These are phyloP conservation scores for Pyrrhosoma nymphula DNA, from an alignment of 2,888 invertebrate species.

Conservation along the genomic window DNA sequence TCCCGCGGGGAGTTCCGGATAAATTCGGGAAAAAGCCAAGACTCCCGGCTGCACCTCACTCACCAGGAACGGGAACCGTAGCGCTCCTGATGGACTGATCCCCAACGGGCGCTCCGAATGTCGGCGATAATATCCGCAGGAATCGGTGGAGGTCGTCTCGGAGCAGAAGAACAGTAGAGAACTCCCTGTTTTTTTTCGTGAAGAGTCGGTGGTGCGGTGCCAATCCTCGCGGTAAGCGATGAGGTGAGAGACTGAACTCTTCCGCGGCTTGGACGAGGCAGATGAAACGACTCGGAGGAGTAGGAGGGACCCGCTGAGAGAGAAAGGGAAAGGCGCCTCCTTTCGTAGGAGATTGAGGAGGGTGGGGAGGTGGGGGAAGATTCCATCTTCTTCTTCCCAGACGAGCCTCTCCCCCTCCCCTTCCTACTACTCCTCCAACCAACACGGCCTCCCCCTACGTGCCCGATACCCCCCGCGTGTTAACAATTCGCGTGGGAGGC, in stretches of 20 bases:
- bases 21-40: not conserved
- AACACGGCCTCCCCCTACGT: too few species aligned
- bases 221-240: conserved; percentile 58
- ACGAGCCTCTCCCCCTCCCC: conserved; percentile 18
- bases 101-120: not conserved
- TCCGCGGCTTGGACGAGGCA: conserved; percentile 18
- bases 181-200: not conserved
- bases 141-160: not conserved
- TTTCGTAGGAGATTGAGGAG: too few species aligned
- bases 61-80: conserved; percentile 44
- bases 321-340: conserved; percentile 58
- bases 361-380: not conserved
- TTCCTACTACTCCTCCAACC: not conserved
- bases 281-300: conserved; percentile 12
- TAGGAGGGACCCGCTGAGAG: not conserved
- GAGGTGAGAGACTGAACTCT: conserved; percentile 39
- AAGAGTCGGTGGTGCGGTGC: not conserved
- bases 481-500: conserved; percentile 24
- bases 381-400: not conserved
- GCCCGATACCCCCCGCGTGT: not conserved
- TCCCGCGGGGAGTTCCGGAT: not conserved
- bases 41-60: not conserved
- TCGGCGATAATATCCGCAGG: conserved; percentile 9
- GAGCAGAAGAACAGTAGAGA: not conserved
- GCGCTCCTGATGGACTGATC: not conserved